These are phyloP conservation scores for Hippoglossus hippoglossus DNA, from an alignment of 2,797 vertebrate genomes.

Conservation along the genomic window DNA sequence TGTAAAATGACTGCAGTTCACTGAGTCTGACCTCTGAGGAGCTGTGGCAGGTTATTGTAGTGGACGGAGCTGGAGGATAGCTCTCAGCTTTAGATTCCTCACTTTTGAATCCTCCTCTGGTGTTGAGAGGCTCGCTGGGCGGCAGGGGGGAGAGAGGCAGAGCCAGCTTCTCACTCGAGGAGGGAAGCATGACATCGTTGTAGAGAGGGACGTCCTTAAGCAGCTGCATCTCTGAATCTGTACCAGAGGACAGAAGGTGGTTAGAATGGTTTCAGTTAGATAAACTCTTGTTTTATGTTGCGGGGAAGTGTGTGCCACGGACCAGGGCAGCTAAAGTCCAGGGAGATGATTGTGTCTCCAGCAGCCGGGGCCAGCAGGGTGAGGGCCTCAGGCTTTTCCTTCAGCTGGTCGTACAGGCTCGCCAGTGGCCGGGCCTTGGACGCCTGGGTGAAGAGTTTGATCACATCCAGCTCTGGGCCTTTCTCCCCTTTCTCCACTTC, in stretches of 20 bases:
- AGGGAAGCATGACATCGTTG: constrained; percentile 97
- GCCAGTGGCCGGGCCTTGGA: constrained; percentile 76
- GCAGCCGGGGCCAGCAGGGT: constrained; percentile 93
- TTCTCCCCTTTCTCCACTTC: constrained; percentile 15
- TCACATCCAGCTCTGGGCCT: constrained; percentile 85
- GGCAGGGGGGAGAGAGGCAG: constrained; percentile 88
- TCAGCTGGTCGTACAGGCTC: constrained; percentile 93
- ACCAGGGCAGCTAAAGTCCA: constrained; percentile 93
- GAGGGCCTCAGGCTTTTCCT: constrained; percentile 91
- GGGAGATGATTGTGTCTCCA: constrained; percentile 93
- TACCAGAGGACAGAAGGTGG: constrained; percentile 60
- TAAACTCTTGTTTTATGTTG: background rate
- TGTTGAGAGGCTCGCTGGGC: constrained; percentile 85
- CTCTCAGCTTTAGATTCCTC: constrained; percentile 85
- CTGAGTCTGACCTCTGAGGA: constrained; percentile 86
- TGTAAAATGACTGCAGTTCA: background rate
- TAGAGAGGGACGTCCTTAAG: constrained; percentile 92
- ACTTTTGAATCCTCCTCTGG: constrained; percentile 67
- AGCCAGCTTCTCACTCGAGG: constrained; percentile 89
- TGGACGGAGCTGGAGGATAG: constrained; percentile 78
- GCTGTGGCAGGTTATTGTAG: constrained; percentile 79
- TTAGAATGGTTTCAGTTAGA: constrained; percentile 1
- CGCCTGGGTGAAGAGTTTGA: constrained; percentile 86
- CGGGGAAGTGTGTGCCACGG: constrained; percentile 33
- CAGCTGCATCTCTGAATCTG: constrained; percentile 89